A percentile compares a stretch with the other conserved stretches of the same genome.
Conservation (phyloP, 1,140 invertebrate species). For the Papilio glaucus region DNA sequence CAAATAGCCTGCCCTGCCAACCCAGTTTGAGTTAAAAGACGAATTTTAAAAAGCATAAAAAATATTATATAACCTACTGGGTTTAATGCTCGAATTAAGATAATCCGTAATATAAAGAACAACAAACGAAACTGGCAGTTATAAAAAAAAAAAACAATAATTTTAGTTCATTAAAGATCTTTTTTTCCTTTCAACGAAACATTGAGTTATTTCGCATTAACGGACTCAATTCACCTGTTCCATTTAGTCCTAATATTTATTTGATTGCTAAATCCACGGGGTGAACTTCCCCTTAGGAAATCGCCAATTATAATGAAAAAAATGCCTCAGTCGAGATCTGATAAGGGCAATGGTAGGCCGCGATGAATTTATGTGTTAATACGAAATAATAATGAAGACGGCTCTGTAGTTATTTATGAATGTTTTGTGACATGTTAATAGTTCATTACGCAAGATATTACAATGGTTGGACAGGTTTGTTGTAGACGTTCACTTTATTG, state of each 20-base stretch:
- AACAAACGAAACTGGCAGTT: slow-evolving; percentile 11
- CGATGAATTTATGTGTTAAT: slow-evolving; percentile 28
- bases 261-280: slow-evolving; percentile 45
- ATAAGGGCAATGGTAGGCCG: slow-evolving; percentile 29
- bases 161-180: slow-evolving; percentile 41
- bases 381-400: slow-evolving; percentile 31
- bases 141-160: slow-evolving; percentile 26
- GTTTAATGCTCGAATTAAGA: neutral
- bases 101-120: neutral
- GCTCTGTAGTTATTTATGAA: slow-evolving; percentile 25
- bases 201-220: slow-evolving; percentile 41
- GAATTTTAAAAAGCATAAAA: too few species aligned
- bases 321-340: slow-evolving; percentile 34
- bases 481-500: slow-evolving; percentile 43
- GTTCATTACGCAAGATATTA: slow-evolving; percentile 29
- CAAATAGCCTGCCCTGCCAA: too few species aligned
- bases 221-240: slow-evolving; percentile 38
- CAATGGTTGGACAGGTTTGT: slow-evolving; percentile 36
- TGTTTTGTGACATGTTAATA: slow-evolving; percentile 13
- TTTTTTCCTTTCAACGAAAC: slow-evolving; percentile 41
- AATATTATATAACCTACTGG: neutral
- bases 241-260: slow-evolving; percentile 45
- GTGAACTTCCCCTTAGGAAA: slow-evolving; percentile 41
- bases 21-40: too few species aligned
- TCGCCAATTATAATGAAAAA: slow-evolving; percentile 45